Conservation (phyloP, 92 coral and sea anemone genomes). For the Phymanthus crucifer region DNA sequence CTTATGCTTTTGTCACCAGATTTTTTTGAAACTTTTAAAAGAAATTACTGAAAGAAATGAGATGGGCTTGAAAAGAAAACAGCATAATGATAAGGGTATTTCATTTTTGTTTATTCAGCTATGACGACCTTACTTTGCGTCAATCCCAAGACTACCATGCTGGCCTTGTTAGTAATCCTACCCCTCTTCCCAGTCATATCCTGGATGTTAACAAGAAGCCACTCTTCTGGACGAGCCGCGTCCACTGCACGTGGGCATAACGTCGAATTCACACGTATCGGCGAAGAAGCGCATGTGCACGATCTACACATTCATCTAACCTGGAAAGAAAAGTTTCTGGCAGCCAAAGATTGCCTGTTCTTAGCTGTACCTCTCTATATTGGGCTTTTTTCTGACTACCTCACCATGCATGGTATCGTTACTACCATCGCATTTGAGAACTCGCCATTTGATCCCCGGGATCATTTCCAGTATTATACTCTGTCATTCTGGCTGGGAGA, state of each 20-base stretch:
- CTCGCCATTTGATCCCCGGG: constrained; percentile 35
- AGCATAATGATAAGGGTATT: background rate
- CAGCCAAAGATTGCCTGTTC: constrained; percentile 13
- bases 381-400: constrained; percentile 32
- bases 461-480: constrained; percentile 35
- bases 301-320: constrained; percentile 7
- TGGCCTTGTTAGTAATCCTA: background rate
- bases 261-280: constrained; percentile 24
- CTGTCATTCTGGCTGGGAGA: constrained; percentile 31
- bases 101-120: constrained; percentile 3
- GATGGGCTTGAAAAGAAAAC: background rate
- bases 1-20: too few species aligned
- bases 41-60: background rate
- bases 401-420: constrained; percentile 26
- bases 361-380: constrained; percentile 27
- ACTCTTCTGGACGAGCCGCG: background rate
- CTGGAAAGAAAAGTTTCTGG: constrained; percentile 32
- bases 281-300: background rate
- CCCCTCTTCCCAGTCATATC: constrained; percentile 18
- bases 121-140: constrained; percentile 19
- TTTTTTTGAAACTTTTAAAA: too few species aligned
- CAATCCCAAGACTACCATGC: constrained; percentile 16
- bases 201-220: constrained; percentile 13
- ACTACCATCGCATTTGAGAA: constrained; percentile 37
- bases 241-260: background rate